Base-by-base conservation (phyloP, 1,140 invertebrate genomes). In the Drosophila cardini region DNA sequence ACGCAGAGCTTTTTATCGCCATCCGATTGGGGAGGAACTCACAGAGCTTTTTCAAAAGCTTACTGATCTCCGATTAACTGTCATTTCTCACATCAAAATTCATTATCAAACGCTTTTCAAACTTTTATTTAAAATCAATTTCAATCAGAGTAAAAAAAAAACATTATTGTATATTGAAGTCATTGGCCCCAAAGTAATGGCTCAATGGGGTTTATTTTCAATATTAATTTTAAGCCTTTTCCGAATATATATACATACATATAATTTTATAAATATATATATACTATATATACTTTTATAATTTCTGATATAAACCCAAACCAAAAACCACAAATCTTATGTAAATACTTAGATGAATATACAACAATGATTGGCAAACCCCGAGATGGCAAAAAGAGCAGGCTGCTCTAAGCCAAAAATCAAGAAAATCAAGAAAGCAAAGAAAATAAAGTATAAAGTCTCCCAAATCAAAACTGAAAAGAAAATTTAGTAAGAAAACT, bases 341-440 rank as follows among this genome's bases (percentile, higher is more conserved):
- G 85, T 89, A 89, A 90, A 89, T 89, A 75, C 72, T 71, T 75
- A 89, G 91, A 92, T 92, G 91, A 92, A 82, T 92, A 90, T 90
- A 90, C 91, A 72, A 91, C 90, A 53, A 92, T 92, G 90, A 90
- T 92, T 92, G 91, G 91, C 78, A 92, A 92, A 85, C 78, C 86
- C 62, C 77, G 86, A 42, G 91, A 92, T 75, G 91, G 91, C 71
- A 92, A 92, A 90, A 92, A 92, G 90, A 92, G 91, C 77, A 90
- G 91, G 75, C 87, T 92, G 72, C 91, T 92, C 76, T 92, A 89
- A 91, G 65, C 76, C 72, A 30, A 21, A 69, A 42, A 11, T 36
- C 32, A 62, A 52, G 5, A 69, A 32, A 65, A 71, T 13, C 55
- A 57, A 68, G 52, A 67, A 52, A 50, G 46, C 36, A 46, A 63